A percentile compares a stretch with the other conserved stretches of the same genome.
These are phyloP conservation scores for Paramormyrops kingsleyae DNA, from an alignment of 2,113 vertebrate species.

Conservation along the genomic window DNA sequence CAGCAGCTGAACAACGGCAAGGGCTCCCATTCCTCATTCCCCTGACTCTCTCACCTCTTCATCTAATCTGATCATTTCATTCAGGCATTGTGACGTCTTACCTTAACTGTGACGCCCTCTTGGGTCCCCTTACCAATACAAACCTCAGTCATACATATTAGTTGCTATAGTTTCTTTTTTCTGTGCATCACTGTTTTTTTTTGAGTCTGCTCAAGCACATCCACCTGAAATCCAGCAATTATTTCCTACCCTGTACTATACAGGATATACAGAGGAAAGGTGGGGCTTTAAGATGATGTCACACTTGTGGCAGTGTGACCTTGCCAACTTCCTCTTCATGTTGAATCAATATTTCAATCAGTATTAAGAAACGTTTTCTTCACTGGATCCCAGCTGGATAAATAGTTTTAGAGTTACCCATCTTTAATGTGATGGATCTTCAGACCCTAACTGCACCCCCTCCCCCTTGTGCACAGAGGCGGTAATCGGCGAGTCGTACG, in stretches of 20 bases:
- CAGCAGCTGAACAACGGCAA: slow-evolving; percentile 76
- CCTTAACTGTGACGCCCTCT: background rate
- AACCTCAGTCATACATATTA: background rate
- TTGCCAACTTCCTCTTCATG: background rate
- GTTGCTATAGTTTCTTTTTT: background rate
- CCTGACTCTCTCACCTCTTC: background rate
- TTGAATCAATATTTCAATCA: background rate
- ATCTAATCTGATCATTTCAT: background rate
- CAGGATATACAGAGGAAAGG: background rate
- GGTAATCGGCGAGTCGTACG: slow-evolving; percentile 76
- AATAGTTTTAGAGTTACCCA: background rate
- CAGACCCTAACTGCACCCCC: background rate
- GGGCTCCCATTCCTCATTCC: background rate
- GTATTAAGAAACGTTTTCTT: background rate
- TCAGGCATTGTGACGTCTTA: background rate
- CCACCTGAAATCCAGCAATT: background rate
- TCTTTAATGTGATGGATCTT: background rate
- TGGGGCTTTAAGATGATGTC: background rate
- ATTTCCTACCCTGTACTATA: background rate
- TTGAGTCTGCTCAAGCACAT: background rate
- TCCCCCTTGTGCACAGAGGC: slow-evolving; percentile 57
- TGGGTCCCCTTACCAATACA: background rate
- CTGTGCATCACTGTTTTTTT: background rate
- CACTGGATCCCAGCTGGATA: background rate
- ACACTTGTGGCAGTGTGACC: background rate